Conservation (phyloP, 2,113 vertebrate genomes). For the Lagopus muta region DNA sequence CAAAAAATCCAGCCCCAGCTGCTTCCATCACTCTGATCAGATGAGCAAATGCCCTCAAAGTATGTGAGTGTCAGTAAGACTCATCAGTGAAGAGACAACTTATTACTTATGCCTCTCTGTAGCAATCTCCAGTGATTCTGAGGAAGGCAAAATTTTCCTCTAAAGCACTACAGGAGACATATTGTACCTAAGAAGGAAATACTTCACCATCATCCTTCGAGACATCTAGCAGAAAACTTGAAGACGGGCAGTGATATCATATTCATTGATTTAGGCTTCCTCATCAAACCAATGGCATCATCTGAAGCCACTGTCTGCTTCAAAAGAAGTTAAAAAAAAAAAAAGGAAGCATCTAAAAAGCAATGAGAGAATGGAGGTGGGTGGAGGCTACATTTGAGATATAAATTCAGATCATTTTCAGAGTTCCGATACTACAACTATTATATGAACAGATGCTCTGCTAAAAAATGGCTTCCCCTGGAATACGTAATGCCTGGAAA, state of each 20-base stretch:
- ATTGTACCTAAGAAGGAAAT: neutral
- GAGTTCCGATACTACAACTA: neutral
- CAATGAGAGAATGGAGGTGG: neutral
- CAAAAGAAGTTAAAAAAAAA: neutral
- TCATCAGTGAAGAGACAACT: neutral
- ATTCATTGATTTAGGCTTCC: neutral
- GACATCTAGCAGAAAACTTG: neutral
- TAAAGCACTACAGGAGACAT: neutral
- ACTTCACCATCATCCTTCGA: neutral
- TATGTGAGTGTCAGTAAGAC: neutral
- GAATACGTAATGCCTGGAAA: neutral
- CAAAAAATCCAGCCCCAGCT: neutral
- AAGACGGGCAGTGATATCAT: neutral
- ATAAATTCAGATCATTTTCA: neutral
- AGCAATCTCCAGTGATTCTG: neutral
- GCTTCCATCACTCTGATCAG: neutral
- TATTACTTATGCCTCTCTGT: neutral
- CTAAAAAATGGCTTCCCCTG: neutral
- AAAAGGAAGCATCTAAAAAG: neutral
- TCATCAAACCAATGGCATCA: neutral
- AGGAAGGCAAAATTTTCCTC: neutral
- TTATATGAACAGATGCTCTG: neutral
- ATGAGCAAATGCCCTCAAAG: neutral
- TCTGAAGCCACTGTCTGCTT: neutral
- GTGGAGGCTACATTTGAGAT: neutral